These are phyloP conservation scores for Acipenser ruthenus DNA, from an alignment of 2,797 vertebrate species.

Conservation along the genomic window DNA sequence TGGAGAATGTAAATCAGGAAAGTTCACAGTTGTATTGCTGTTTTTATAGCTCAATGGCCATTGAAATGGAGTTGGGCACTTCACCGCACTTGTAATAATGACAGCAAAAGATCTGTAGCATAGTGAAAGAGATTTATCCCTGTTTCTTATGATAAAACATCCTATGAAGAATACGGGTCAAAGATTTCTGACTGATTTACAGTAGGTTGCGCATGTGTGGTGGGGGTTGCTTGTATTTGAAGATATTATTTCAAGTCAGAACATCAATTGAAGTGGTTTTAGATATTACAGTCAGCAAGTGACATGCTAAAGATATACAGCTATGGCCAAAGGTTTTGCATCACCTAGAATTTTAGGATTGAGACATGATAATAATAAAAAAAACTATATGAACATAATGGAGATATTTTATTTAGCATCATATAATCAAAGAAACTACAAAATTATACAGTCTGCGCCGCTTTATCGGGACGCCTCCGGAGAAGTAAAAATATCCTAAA, in stretches of 20 bases:
- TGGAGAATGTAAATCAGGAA: background rate
- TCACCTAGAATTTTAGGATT: too few relatives aligned
- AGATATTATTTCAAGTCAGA: background rate
- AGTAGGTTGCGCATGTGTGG: background rate
- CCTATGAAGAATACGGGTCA: background rate
- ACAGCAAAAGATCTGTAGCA: background rate
- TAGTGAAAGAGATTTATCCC: slow-evolving; percentile 1
- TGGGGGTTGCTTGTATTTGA: background rate
- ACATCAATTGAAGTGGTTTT: background rate
- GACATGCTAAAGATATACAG: too few relatives aligned
- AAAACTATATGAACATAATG: too few relatives aligned
- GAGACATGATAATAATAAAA: too few relatives aligned
- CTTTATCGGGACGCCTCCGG: too few relatives aligned
- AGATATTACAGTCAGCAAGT: background rate
- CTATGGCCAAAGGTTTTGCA: too few relatives aligned
- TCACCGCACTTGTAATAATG: background rate
- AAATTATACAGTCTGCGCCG: too few relatives aligned
- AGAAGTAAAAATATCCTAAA: too few relatives aligned
- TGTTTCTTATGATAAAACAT: background rate
- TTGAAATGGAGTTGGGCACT: background rate
- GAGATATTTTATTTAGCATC: too few relatives aligned
- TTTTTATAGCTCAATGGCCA: slow-evolving; percentile 1
- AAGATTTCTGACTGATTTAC: background rate
- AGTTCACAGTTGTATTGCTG: slow-evolving; percentile 2
- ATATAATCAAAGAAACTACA: too few relatives aligned